phyloP scores from a whole-genome alignment of 2,113 vertebrate genomes.

The Sigmodon hispidus region DNA sequence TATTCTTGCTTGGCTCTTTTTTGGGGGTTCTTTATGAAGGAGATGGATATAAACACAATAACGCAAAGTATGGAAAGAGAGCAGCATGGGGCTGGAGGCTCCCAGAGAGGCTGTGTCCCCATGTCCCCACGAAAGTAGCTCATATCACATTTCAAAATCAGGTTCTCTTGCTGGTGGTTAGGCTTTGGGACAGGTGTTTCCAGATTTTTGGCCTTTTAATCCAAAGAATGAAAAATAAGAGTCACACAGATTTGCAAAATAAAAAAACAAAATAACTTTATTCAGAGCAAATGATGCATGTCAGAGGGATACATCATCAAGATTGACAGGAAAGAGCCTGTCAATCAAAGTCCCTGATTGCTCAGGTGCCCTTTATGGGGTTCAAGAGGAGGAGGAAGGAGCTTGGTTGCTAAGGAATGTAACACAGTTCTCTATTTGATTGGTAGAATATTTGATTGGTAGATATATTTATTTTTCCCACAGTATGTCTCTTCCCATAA shows the following conservation, averaged over 20 bases:
- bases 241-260: neutral
- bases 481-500: neutral
- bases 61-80: neutral
- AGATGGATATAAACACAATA: neutral
- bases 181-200: neutral
- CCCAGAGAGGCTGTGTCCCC: neutral
- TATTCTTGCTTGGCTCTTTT: neutral
- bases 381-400: neutral
- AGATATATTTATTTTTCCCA: neutral
- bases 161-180: neutral
- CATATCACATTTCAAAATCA: neutral
- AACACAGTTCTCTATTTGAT: neutral
- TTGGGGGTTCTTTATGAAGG: neutral
- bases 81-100: too few species aligned
- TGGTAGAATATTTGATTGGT: too few species aligned
- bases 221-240: neutral
- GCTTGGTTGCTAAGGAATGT: neutral
- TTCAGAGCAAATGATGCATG: neutral
- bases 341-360: neutral
- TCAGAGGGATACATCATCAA: too few species aligned
- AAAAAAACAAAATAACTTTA: neutral
- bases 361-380: neutral
- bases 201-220: neutral
- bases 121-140: fast-evolving
- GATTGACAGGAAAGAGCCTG: too few species aligned